These are phyloP conservation scores for Euzophera pinguis DNA, from an alignment of 2,888 invertebrate genomes.

Conservation along the genomic window DNA sequence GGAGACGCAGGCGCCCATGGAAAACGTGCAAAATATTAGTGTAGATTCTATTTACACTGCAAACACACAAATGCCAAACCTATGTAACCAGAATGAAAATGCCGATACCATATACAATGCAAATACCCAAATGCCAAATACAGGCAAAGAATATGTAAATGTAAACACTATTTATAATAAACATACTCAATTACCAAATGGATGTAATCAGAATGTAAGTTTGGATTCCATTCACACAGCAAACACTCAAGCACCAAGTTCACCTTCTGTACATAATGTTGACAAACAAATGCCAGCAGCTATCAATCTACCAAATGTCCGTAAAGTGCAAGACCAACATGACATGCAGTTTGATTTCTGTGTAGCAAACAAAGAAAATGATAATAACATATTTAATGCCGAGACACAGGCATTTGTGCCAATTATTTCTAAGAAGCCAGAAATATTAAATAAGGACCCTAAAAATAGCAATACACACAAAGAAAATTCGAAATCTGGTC, in stretches of 20 bases:
- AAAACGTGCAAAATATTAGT: constrained; percentile 24
- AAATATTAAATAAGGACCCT: not conserved
- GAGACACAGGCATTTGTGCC: constrained; percentile 35
- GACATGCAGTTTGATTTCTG: constrained; percentile 48
- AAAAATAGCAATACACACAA: not conserved
- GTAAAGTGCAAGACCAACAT: constrained; percentile 43
- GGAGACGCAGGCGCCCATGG: constrained; percentile 46
- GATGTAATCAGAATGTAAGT: constrained; percentile 25
- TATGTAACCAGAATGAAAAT: not conserved
- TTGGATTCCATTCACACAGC: constrained; percentile 39
- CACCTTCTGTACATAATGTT: constrained; percentile 18
- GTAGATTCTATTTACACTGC: constrained; percentile 39
- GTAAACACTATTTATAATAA: constrained; percentile 39
- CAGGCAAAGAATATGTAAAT: constrained; percentile 26
- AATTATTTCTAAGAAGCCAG: not conserved
- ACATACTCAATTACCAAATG: constrained; percentile 10
- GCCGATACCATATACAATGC: constrained; percentile 17
- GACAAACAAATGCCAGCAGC: constrained; percentile 26
- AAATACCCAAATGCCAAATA: constrained; percentile 24
- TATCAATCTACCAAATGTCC: constrained; percentile 41
- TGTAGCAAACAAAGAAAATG: constrained; percentile 44
- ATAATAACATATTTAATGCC: constrained; percentile 37
- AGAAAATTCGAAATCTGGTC: not conserved
- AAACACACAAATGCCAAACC: constrained; percentile 9
- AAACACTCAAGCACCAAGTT: constrained; percentile 10